Evolutionary conservation across 1,140 invertebrate genomes (phyloP), one percentile per base, ranked within the genome.

Genomic region (Eufriesea mexicana): DNA sequence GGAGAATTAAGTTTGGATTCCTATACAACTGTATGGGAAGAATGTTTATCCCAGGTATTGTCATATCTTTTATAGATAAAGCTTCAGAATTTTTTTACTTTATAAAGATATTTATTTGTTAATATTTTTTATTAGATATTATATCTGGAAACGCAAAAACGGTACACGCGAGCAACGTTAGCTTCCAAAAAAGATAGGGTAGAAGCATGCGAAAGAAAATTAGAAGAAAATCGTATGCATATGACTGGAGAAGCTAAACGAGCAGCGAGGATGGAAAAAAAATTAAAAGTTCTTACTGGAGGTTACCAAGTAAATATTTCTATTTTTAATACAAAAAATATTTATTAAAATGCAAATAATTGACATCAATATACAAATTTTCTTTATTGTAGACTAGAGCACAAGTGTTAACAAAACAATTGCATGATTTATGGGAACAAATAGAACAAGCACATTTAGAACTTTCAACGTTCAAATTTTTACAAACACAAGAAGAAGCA

Each of bases 181-280:
- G 98, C 98, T 0, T 98, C 97, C 84, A 99, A 99, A 93, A 99
- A 99, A 93, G 98, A 99, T 92, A 95, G 98, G 68, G 95, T 99
- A 55, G 98, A 99, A 94, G 98, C 98, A 0, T 96, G 97, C 0
- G 98, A 99, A 91, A 98, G 99, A 90, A 95, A 97, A 87, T 94
- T 99, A 12, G 98, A 99, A 94, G 97, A 97, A 91, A 99, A 99
- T 94, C 95, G 98, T 89, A 96, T 95, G 74, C 98, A 99, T 91
- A 99, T 99, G 99, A 97, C 97, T 16, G 97, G 96, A 84, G 98
- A 99, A 94, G 98, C 98, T 0, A 99, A 99, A 94, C 96, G 97
- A 81, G 99, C 99, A 70, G 98, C 97, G 0, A 99, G 99, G 95
- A 97, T 99, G 95, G 99, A 99, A 93, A 99, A 99, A 92, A 99